These are phyloP conservation scores for Nebria brevicollis DNA, from an alignment of 2,888 invertebrate genomes.

Conservation along the genomic window DNA sequence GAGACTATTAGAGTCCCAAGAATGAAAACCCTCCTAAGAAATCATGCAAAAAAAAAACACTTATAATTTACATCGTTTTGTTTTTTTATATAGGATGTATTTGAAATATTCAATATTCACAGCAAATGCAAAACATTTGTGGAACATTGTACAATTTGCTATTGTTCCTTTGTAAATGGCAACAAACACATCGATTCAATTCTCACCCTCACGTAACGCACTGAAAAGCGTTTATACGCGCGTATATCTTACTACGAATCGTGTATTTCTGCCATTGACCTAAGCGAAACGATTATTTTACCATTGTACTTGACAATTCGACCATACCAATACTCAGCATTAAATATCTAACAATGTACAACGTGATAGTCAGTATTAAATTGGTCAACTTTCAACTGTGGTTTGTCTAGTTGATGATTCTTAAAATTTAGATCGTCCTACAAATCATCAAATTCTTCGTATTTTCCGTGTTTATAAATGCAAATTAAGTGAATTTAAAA, in stretches of 20 bases:
- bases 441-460: not conserved
- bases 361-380: not conserved
- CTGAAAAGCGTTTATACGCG: not conserved
- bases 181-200: slow-evolving; percentile 18
- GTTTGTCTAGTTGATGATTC: slow-evolving; percentile 24
- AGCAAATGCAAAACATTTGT: too few species aligned
- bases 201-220: slow-evolving; percentile 10
- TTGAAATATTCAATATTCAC: too few species aligned
- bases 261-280: slow-evolving; percentile 47
- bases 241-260: slow-evolving; percentile 25
- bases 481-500: not conserved
- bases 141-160: not conserved
- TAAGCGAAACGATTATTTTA: slow-evolving; percentile 14
- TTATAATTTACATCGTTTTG: too few species aligned
- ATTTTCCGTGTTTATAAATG: not conserved
- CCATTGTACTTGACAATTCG: not conserved
- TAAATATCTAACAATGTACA: not conserved
- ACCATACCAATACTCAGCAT: not conserved
- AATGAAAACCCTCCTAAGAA: too few species aligned
- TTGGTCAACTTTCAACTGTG: not conserved
- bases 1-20: too few species aligned
- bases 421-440: not conserved
- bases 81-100: too few species aligned
- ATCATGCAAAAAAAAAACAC: too few species aligned
- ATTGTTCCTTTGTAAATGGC: slow-evolving; percentile 27